These are phyloP conservation scores for Calycopis cecrops DNA, from an alignment of 1,140 invertebrate species.

Conservation along the genomic window DNA sequence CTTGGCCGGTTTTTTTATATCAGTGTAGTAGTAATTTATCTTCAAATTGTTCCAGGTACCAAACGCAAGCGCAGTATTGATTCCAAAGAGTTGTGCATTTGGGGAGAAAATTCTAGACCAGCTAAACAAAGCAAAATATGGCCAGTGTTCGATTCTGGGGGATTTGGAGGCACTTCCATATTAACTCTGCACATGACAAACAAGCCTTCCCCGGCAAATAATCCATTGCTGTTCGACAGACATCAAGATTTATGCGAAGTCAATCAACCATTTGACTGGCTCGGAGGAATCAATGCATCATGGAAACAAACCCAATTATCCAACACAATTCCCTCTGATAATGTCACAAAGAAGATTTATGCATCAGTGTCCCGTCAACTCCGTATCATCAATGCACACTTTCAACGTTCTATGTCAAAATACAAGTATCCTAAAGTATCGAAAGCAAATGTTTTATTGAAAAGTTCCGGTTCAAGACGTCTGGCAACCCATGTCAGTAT, in stretches of 20 bases:
- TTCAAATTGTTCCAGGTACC: slow-evolving; percentile 47
- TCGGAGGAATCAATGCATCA: slow-evolving; percentile 46
- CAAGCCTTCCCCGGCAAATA: slow-evolving; percentile 33
- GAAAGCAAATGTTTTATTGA: slow-evolving; percentile 58
- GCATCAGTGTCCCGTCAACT: slow-evolving; percentile 66
- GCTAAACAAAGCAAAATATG: slow-evolving; percentile 64
- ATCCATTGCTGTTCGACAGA: slow-evolving; percentile 45
- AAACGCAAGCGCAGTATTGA: slow-evolving; percentile 59
- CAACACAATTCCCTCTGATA: slow-evolving; percentile 46
- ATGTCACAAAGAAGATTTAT: slow-evolving; percentile 53
- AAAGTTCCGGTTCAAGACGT: slow-evolving; percentile 39
- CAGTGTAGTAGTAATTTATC: no score
- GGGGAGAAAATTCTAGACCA: slow-evolving; percentile 45
- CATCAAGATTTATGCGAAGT: slow-evolving; percentile 26
- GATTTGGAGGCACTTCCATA: slow-evolving; percentile 52
- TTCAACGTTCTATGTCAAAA: slow-evolving; percentile 56
- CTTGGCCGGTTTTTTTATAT: no score
- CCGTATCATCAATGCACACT: slow-evolving; percentile 60
- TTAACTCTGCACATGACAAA: slow-evolving; percentile 45
- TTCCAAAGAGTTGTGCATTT: slow-evolving; percentile 50
- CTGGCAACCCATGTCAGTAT: slow-evolving; percentile 50
- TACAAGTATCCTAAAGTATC: slow-evolving; percentile 69
- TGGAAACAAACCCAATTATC: slow-evolving; percentile 53
- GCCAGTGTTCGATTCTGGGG: slow-evolving; percentile 72
- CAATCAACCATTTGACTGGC: slow-evolving; percentile 38